phyloP scores from a whole-genome alignment of 2,797 vertebrate species.

The Epinephelus coioides region DNA sequence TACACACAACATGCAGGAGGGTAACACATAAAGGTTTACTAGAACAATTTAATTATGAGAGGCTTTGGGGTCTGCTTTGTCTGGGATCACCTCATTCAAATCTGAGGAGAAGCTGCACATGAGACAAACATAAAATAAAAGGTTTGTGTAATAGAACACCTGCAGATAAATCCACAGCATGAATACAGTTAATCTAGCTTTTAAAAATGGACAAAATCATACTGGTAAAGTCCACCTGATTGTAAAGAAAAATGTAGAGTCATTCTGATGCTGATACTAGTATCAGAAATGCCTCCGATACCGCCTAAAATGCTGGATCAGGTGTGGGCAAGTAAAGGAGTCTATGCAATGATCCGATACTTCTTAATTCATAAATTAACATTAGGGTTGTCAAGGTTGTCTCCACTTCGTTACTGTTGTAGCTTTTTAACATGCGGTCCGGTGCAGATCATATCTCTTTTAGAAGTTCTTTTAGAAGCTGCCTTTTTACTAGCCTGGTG shows the following conservation, averaged over 20 bases:
- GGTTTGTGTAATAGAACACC: neutral
- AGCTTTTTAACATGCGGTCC: no score
- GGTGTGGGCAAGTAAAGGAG: no score
- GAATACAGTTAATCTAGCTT: neutral
- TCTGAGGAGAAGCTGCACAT: constrained; percentile 36
- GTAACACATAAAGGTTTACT: constrained; percentile 78
- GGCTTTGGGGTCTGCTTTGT: constrained; percentile 60
- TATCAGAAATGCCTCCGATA: no score
- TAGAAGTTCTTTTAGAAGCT: no score
- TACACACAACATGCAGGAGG: constrained; percentile 41
- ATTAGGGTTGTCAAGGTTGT: no score
- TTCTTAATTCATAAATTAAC: no score
- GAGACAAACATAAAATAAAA: constrained; percentile 3
- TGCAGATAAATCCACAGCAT: constrained; percentile 7
- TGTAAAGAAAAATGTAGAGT: neutral
- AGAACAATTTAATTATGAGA: constrained; percentile 83
- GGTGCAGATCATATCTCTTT: no score
- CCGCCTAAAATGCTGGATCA: no score
- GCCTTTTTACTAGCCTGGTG: no score
- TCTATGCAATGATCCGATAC: no score
- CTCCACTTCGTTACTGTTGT: no score
- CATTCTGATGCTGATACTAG: no score
- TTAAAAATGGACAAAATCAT: neutral
- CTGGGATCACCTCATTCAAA: constrained; percentile 57
- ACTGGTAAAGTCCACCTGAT: neutral